Evolutionary conservation across 2,888 invertebrate species (phyloP).

Genomic region (Dione juno): DNA sequence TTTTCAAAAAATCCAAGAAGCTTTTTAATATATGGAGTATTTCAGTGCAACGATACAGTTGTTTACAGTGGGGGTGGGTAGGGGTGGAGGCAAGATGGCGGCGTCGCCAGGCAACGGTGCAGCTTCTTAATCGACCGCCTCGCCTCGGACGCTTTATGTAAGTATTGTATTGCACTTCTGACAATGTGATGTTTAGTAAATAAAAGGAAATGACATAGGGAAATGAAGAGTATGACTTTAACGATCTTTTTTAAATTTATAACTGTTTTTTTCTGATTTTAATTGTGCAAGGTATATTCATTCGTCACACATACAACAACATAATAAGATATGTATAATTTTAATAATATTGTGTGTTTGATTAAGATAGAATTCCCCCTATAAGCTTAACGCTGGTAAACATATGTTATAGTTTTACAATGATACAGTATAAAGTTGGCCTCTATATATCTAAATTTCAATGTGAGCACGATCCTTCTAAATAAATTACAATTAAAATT

Average conservation of each 20-base stretch:
- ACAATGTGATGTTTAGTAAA: constrained; percentile 48
- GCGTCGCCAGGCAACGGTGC: constrained; percentile 81
- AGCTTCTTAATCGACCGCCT: constrained; percentile 83
- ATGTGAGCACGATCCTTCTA: too few relatives aligned
- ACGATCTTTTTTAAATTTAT: neutral
- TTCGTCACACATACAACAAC: too few relatives aligned
- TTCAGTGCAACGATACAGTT: constrained; percentile 82
- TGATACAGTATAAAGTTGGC: too few relatives aligned
- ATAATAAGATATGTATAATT: too few relatives aligned
- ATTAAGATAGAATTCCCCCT: too few relatives aligned
- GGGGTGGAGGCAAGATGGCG: constrained; percentile 78
- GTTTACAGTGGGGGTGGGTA: constrained; percentile 72
- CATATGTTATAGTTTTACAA: too few relatives aligned
- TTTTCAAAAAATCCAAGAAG: constrained; percentile 55
- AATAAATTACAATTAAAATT: too few relatives aligned
- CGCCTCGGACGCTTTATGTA: constrained; percentile 73
- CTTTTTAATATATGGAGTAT: constrained; percentile 82
- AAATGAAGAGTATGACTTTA: neutral
- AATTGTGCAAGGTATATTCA: too few relatives aligned
- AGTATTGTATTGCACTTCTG: constrained; percentile 79
- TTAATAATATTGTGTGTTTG: too few relatives aligned
- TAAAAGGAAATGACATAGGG: constrained; percentile 26
- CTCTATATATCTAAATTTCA: too few relatives aligned
- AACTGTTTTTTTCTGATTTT: too few relatives aligned
- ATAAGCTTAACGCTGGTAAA: too few relatives aligned